phyloP scores from a whole-genome alignment of 2,888 invertebrate genomes.

The Bhutanitis thaidina region DNA sequence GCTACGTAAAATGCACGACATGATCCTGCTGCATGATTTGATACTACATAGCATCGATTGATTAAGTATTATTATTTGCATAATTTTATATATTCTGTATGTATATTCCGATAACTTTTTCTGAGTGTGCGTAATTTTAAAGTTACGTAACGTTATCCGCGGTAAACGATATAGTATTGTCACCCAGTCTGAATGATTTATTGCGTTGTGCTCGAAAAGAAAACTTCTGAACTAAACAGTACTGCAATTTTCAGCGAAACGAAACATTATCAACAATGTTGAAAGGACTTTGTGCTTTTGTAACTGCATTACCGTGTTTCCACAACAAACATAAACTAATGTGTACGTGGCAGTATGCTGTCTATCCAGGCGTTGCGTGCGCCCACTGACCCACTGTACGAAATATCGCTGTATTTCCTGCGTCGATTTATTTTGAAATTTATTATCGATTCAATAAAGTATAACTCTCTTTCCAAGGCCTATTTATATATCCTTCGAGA shows the following conservation, averaged over 20 bases:
- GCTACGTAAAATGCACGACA: too few species aligned
- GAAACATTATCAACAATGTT: conserved; percentile 45
- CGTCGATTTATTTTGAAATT: conserved; percentile 44
- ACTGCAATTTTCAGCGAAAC: conserved; percentile 45
- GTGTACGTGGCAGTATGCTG: conserved; percentile 43
- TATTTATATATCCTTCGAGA: conserved; percentile 69
- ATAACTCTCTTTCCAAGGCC: conserved; percentile 38
- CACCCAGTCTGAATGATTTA: conserved; percentile 22
- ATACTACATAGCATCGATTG: too few species aligned
- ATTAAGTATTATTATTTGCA: too few species aligned
- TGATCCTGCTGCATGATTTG: too few species aligned
- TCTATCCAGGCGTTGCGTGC: conserved; percentile 65
- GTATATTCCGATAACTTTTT: too few species aligned
- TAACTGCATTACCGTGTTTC: conserved; percentile 58
- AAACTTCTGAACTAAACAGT: conserved; percentile 33
- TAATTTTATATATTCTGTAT: too few species aligned
- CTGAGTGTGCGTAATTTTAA: too few species aligned
- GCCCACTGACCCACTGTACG: conserved; percentile 71
- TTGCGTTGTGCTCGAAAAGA: conserved; percentile 19
- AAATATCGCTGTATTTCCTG: conserved; percentile 36
- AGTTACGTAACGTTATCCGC: too few species aligned
- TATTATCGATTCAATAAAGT: conserved; percentile 45
- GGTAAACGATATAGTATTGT: background rate
- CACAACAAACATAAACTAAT: conserved; percentile 56
- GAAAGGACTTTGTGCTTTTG: conserved; percentile 47